phyloP scores from a whole-genome alignment of 2,797 vertebrate genomes.

The Octomys mimax region DNA sequence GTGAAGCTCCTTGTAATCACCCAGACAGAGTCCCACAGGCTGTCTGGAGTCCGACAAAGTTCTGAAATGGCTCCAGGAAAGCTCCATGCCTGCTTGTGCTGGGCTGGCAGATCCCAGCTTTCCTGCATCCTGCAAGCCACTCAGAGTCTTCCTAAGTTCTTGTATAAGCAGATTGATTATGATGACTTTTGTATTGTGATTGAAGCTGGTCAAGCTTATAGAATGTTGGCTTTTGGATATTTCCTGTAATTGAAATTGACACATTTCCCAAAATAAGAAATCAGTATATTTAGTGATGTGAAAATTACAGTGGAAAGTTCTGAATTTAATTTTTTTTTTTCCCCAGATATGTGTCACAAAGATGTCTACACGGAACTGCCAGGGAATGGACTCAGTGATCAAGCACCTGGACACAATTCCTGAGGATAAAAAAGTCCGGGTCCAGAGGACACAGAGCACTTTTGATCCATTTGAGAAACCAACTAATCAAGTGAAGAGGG shows the following conservation, averaged over 20 bases:
- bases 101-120: too few species aligned
- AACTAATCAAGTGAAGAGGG: slow-evolving; percentile 96
- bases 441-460: slow-evolving; percentile 96
- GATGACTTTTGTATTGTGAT: background rate
- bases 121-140: too few species aligned
- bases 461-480: slow-evolving; percentile 98
- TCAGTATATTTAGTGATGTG: background rate
- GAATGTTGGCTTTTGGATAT: background rate
- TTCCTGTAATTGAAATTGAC: slow-evolving; percentile 43
- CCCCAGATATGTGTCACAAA: slow-evolving; percentile 99
- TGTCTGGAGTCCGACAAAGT: too few species aligned
- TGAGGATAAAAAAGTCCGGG: slow-evolving; percentile 98
- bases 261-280: slow-evolving; percentile 14
- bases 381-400: slow-evolving; percentile 98
- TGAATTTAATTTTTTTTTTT: slow-evolving; percentile 33
- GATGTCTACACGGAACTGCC: slow-evolving; percentile 99
- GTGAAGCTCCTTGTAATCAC: too few species aligned
- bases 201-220: background rate
- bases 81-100: too few species aligned
- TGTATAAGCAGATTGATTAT: background rate
- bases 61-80: too few species aligned
- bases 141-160: too few species aligned
- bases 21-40: too few species aligned
- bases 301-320: background rate
- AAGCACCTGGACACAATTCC: slow-evolving; percentile 92